Percentiles rank a stretch among this genome's conserved stretches.
Evolutionary conservation across 1,140 invertebrate species (phyloP).

Genomic region (Conus betulinus): DNA sequence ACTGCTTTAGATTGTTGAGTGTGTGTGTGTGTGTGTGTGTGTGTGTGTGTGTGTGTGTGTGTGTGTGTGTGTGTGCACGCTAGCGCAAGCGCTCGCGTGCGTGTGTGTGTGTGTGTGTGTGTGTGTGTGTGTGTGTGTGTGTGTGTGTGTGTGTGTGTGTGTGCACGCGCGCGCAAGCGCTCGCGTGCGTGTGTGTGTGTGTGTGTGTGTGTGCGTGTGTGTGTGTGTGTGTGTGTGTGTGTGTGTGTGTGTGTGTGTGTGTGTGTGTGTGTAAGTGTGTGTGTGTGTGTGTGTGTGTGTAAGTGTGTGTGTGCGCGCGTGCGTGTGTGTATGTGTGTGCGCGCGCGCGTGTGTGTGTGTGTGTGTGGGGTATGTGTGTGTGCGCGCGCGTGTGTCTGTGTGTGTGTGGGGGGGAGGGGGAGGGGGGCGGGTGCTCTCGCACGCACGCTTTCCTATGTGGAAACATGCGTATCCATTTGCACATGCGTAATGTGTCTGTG

Average conservation of each 20-base stretch:
- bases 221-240: not conserved
- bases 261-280: not conserved
- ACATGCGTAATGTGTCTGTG: too few species aligned
- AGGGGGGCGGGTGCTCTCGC: too few species aligned
- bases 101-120: not conserved
- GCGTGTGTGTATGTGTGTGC: not conserved
- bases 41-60: not conserved
- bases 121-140: not conserved
- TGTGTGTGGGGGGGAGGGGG: too few species aligned
- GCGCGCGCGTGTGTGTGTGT: too few species aligned
- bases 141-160: not conserved
- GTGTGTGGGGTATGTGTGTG: too few species aligned
- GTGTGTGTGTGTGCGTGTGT: not conserved
- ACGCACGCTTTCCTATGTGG: too few species aligned
- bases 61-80: not conserved
- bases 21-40: not conserved
- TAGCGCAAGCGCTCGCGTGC: not conserved
- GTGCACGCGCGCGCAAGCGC: not conserved
- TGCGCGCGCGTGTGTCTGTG: too few species aligned
- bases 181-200: not conserved
- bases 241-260: not conserved
- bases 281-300: conserved; percentile 9
- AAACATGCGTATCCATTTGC: too few species aligned
- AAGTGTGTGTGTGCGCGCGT: too few species aligned
- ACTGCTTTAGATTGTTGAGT: not conserved